Evolutionary conservation across 2,888 invertebrate species (phyloP), one percentile per base, ranked within the genome.

Genomic region (Eristalis pertinax): DNA sequence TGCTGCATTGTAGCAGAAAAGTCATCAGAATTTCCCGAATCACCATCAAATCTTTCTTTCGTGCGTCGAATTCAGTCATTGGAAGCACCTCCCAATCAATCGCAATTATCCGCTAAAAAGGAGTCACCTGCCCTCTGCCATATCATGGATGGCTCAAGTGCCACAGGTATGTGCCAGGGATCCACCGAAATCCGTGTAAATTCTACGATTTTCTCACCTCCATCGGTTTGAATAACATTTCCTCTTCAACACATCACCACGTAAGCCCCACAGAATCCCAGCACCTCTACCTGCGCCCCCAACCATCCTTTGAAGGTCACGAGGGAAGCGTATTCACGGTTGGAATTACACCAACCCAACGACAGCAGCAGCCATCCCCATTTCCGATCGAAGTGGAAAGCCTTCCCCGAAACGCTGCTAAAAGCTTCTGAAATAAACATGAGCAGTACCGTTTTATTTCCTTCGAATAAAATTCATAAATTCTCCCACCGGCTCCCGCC

Each of bases 381-480:
- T 15, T 32, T 56, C 15, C 43, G n/a, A 60, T 56, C 58, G n/a
- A 58, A 79, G 60, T 38, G 32, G 24, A 58, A 69, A 69, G 22
- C 67, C 50, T 8, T 29, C 15, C 60, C 35, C 62, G 8, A 24
- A 60, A 63, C 15, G 19, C 32, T 13, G 29, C 38, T 7, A 35
- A 70, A 69, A 70, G 50, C 32, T 43, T 50, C 8, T 76, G 65
- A 82, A 76, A 82, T 82, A 82, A 82, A 82, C 81, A 70, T 82
- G 75, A 82, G 63, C 81, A 38, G 56, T 38, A 26, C 24, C 65
- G 74, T 60, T 76, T 76, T 76, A 75, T 82, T 75, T 58, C 56
- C 32, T 70, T 65, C 58, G 41, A 76, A 81, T 81, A 76, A 82
- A 76, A 76, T 80, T 82, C 76, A 82, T 75, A 76, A 69, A 81